These are phyloP conservation scores for Dermatemys mawii DNA, from an alignment of 2,113 vertebrate genomes.

Conservation along the genomic window DNA sequence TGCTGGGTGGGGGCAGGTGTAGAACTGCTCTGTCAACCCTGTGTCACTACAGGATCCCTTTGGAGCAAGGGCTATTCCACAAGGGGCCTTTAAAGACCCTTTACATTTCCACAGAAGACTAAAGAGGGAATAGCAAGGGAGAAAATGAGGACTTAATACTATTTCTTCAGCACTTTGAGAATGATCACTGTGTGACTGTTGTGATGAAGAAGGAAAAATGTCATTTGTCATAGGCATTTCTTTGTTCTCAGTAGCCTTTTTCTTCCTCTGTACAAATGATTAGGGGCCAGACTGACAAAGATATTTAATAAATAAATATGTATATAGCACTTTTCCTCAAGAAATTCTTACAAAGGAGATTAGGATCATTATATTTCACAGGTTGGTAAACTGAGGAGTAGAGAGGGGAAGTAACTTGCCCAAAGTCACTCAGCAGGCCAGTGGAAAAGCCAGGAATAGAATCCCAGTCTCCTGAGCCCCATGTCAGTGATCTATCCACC, in stretches of 20 bases:
- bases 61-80: not conserved
- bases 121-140: not conserved
- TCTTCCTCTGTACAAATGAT: not conserved
- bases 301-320: not conserved
- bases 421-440: slow-evolving; percentile 1
- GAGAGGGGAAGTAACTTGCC: not conserved
- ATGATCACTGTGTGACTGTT: not conserved
- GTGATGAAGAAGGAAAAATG: not conserved
- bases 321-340: not conserved
- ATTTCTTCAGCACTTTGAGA: not conserved
- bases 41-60: not conserved
- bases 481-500: not conserved
- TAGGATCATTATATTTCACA: not conserved
- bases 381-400: not conserved
- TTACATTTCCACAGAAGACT: not conserved
- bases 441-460: slow-evolving; percentile 1
- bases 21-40: not conserved
- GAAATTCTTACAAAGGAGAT: not conserved
- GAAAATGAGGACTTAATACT: not conserved
- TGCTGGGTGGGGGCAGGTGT: not conserved
- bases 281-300: not conserved
- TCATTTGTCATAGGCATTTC: not conserved
- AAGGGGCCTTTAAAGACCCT: not conserved
- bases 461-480: not conserved
- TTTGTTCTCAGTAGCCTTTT: not conserved